These are phyloP conservation scores for human DNA, from an alignment of 2,113 vertebrate species.

Conservation along the genomic window GRCh38 chr1:57306501-57307000, in stretches of 20 bases:
- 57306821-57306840: background rate
- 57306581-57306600: conserved; percentile 68
- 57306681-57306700: conserved; percentile 24
- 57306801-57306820: background rate
- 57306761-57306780: conserved; percentile 21
- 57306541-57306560: conserved; percentile 77
- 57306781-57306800: background rate
- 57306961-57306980: background rate
- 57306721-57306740: background rate
- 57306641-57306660: conserved; percentile 60
- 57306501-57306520: conserved; percentile 44
- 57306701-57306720: conserved; percentile 15
- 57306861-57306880: background rate
- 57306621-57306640: conserved; percentile 62
- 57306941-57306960: background rate
- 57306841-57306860: background rate
- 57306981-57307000: background rate
- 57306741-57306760: background rate
- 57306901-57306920: conserved; percentile 5
- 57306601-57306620: conserved; percentile 66
- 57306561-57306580: conserved; percentile 77
- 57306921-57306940: background rate
- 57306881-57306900: background rate
- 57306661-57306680: background rate
- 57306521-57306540: conserved; percentile 21